Evolutionary conservation across 2,888 invertebrate species (phyloP).

Genomic region (Lobophora halterata): DNA sequence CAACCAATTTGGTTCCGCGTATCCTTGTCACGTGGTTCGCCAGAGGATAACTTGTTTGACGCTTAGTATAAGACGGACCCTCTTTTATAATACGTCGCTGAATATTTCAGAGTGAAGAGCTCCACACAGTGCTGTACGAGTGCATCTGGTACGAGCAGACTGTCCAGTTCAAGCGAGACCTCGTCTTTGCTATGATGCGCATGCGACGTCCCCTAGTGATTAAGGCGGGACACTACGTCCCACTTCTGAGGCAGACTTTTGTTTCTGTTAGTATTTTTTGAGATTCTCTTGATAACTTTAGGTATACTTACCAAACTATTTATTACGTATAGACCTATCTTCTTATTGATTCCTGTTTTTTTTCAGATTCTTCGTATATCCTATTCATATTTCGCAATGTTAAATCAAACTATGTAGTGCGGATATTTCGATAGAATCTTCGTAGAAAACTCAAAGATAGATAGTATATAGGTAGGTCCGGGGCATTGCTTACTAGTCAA

Average conservation of each 20-base stretch:
- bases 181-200: slow-evolving; percentile 74
- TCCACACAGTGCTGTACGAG: slow-evolving; percentile 72
- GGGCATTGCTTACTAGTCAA: no score
- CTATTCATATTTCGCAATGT: slow-evolving; percentile 69
- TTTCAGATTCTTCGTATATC: slow-evolving; percentile 70
- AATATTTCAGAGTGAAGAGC: slow-evolving; percentile 59
- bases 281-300: slow-evolving; percentile 11
- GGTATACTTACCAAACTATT: background rate
- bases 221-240: slow-evolving; percentile 76
- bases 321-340: background rate
- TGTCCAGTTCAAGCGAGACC: slow-evolving; percentile 53
- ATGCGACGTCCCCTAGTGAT: slow-evolving; percentile 73
- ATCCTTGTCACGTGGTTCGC: no score
- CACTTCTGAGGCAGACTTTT: slow-evolving; percentile 75
- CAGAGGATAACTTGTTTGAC: no score
- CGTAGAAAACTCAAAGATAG: no score
- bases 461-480: no score
- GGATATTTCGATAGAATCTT: no score
- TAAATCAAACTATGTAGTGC: no score
- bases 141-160: slow-evolving; percentile 79
- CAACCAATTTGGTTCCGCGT: no score
- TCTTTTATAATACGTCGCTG: no score
- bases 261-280: slow-evolving; percentile 54
- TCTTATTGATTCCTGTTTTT: slow-evolving; percentile 9
- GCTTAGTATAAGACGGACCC: no score